Base-by-base conservation (phyloP, 2,888 invertebrate species). In the Andrena flavipes region DNA sequence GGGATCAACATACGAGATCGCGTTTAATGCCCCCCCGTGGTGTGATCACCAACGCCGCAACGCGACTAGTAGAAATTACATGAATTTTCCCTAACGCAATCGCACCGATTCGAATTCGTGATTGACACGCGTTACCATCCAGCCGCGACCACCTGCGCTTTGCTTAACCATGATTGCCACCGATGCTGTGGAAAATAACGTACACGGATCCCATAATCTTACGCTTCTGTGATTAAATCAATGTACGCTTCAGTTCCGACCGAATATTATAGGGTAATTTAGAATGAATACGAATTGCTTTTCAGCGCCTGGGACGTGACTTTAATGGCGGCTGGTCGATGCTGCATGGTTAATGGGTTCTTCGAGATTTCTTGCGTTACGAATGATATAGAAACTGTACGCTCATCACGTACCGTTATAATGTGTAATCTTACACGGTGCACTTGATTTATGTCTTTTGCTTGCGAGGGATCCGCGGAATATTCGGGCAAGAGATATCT, bases 61-160 rank as follows among this genome's bases (percentile, higher is more conserved):
- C 56, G n/a, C 29, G 23, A 71, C 75, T 70, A 63, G 56, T 23
- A 35, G 71, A 75, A 82, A 63, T 82, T 63, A 75, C 62, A 13
- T n/a, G 30, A 42, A 42, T 26, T 29, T 68, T 35, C 49, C 20
- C 70, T 79, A 65, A 69, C 29, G 69, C 59, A 63, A 51, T 59
- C 26, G n/a, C 51, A 8, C 30, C 59, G 51, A 56, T 59, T 23
- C 63, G 49, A 56, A 69, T 29, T 64, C 67, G n/a, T 65, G 49
- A 76, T 70, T 59, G 68, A 78, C 68, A 68, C 33, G 51, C 20
- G 30, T 64, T 33, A 30, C 56, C 2, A 5, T 7, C 63, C 23
- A 35, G 42, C 51, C 75, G 4, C n/a, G 42, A 20, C 26, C 35
- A 23, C n/a, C n/a, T 20, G 33, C 4, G 29, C 33, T 69, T 75